Conservation (phyloP, 2,888 invertebrate species). For the Idaea straminata region DNA sequence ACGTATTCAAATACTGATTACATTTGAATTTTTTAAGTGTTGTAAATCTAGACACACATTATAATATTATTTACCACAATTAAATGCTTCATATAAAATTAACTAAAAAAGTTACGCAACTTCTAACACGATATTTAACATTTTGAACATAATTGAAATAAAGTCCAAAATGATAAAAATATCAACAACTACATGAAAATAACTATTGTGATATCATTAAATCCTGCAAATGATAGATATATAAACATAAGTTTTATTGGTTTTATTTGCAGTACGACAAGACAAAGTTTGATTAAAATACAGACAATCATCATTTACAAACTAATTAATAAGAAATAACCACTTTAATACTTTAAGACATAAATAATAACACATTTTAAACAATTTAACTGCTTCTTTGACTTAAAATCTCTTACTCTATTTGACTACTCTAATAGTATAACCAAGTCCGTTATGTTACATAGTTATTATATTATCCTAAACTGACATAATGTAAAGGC, state of each 20-base stretch:
- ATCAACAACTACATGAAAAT: constrained; percentile 4
- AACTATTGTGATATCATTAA: background rate
- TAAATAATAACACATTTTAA: constrained; percentile 81
- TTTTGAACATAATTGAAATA: background rate
- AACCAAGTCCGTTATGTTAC: constrained; percentile 77
- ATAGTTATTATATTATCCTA: constrained; percentile 73
- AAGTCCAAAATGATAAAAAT: background rate
- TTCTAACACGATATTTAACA: background rate
- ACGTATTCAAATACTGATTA: background rate
- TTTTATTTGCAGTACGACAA: constrained; percentile 56
- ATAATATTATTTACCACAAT: constrained; percentile 3
- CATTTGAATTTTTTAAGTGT: background rate
- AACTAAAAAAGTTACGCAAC: background rate
- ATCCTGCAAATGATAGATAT: background rate
- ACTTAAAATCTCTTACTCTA: constrained; percentile 77
- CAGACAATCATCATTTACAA: constrained; percentile 75
- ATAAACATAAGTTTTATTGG: constrained; percentile 59
- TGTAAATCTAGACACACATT: background rate
- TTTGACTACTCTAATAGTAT: constrained; percentile 79
- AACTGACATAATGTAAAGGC: constrained; percentile 79
- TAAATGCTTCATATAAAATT: background rate
- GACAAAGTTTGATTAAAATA: constrained; percentile 60
- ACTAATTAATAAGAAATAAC: constrained; percentile 81
- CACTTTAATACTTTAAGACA: constrained; percentile 81
- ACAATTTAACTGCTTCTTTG: constrained; percentile 80